Evolutionary conservation across 2,797 vertebrate species (phyloP).

Genomic region (Benthosema pterotum): DNA sequence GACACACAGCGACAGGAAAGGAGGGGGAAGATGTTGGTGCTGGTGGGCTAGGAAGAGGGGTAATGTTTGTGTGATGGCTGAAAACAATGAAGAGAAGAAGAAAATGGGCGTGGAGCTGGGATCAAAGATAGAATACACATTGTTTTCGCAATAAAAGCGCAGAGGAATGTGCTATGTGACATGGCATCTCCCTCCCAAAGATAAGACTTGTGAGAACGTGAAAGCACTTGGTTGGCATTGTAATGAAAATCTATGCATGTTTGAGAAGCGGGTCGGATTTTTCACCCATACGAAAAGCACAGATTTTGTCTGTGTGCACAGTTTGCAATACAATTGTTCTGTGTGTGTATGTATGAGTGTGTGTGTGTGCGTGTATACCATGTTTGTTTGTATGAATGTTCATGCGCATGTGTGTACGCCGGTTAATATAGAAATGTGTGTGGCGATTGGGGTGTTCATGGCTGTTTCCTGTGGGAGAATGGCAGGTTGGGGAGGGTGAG

Average conservation of each 20-base stretch:
- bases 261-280: conserved; percentile 8
- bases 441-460: conserved; percentile 68
- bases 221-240: conserved; percentile 20
- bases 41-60: not conserved
- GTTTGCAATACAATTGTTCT: conserved; percentile 34
- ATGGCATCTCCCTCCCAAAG: conserved; percentile 57
- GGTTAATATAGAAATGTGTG: conserved; percentile 3
- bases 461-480: conserved; percentile 84
- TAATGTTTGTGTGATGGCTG: conserved; percentile 8
- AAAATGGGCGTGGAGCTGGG: conserved; percentile 12
- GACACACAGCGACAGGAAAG: conserved; percentile 5
- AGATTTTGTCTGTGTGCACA: conserved; percentile 36
- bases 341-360: conserved; percentile 26
- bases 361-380: conserved; percentile 31
- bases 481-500: conserved; percentile 79
- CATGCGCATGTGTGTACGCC: conserved; percentile 7
- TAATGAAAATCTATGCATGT: conserved; percentile 31
- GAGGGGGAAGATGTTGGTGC: not conserved
- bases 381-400: too few species aligned
- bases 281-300: conserved; percentile 18
- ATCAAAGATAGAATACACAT: conserved; percentile 11
- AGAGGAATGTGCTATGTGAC: conserved; percentile 64
- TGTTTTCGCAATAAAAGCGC: conserved; percentile 42
- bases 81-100: conserved; percentile 16
- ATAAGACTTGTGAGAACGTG: conserved; percentile 44